A percentile compares a stretch with the other conserved stretches of the same genome.
Evolutionary conservation across 2,113 vertebrate genomes (phyloP).

Genomic region (Irena cyanogastra): DNA sequence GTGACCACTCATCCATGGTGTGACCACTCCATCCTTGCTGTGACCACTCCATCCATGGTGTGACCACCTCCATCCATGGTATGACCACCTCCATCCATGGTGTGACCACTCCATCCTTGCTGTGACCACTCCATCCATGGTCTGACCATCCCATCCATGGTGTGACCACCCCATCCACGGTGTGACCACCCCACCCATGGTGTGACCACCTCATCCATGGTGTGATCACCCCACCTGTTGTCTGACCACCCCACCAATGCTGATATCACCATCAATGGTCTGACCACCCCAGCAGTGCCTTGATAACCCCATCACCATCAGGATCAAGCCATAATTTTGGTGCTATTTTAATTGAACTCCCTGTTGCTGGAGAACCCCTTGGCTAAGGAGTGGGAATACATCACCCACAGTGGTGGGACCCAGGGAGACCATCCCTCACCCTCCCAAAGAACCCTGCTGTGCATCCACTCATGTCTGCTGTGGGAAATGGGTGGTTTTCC

Average conservation of each 20-base stretch:
- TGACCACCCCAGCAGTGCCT: neutral
- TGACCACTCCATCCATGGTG: rapidly evolving
- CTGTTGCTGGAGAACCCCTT: neutral
- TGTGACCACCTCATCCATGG: neutral
- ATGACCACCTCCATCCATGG: neutral
- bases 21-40: neutral
- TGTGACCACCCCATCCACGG: rapidly evolving
- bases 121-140: rapidly evolving
- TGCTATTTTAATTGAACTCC: neutral
- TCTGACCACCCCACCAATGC: rapidly evolving
- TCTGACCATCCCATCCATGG: neutral
- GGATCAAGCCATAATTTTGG: neutral
- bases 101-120: rapidly evolving
- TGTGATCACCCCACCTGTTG: neutral
- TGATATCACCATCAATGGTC: neutral
- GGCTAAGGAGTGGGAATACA: neutral
- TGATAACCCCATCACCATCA: no score
- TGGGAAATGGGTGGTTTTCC: neutral
- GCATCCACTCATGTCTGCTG: neutral
- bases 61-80: neutral
- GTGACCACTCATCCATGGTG: rapidly evolving
- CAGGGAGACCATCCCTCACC: neutral
- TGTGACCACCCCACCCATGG: rapidly evolving
- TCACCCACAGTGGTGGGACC: rapidly evolving
- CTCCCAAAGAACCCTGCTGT: neutral